phyloP scores from a whole-genome alignment of 1,140 invertebrate genomes.

The Solenopsis fugax region DNA sequence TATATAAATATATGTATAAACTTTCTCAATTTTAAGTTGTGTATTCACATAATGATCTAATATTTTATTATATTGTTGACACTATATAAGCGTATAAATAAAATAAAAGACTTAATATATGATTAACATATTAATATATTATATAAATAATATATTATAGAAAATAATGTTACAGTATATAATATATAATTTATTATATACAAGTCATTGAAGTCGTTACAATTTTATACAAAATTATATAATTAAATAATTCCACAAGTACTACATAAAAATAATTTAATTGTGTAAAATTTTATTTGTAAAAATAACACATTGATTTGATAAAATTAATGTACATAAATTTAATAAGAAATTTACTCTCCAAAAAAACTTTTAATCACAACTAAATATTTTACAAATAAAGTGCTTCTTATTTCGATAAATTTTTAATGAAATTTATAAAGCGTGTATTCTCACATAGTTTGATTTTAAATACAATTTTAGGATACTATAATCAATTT shows the following conservation, averaged over 20 bases:
- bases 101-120: neutral
- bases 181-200: neutral
- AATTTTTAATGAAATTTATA: neutral
- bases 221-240: conserved; percentile 1
- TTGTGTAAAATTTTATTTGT: neutral
- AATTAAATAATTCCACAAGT: neutral
- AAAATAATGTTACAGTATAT: no score
- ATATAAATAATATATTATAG: no score
- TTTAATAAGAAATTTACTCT: neutral
- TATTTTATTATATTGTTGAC: no score
- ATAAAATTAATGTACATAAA: neutral
- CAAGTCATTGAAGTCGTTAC: neutral
- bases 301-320: conserved; percentile 3
- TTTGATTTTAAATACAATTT: no score
- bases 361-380: no score
- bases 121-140: no score
- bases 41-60: no score
- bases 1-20: neutral
- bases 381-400: neutral
- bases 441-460: no score
- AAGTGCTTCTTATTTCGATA: neutral
- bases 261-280: neutral
- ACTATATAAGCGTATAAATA: neutral
- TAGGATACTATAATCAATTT: no score
- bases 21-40: no score